Conservation (phyloP, 1,140 invertebrate species). For the Bombus huntii region DNA sequence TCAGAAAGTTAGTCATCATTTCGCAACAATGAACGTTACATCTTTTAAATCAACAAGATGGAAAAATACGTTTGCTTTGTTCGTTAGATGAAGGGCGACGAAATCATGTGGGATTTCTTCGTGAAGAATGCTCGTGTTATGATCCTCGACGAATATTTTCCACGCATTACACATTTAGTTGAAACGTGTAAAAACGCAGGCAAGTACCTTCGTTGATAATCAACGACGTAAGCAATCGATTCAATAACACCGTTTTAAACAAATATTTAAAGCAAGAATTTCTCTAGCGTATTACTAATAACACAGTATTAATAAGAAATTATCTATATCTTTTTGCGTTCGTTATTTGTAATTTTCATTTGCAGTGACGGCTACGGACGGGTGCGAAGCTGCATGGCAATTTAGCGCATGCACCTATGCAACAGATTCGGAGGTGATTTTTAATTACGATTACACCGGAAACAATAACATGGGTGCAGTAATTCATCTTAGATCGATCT, state of each 20-base stretch:
- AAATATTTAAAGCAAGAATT: neutral
- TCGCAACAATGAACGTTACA: no score
- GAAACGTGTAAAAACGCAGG: neutral
- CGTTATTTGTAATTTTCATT: neutral
- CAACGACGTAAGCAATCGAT: neutral
- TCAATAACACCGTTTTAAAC: neutral
- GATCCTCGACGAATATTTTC: neutral
- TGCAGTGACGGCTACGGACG: constrained; percentile 50
- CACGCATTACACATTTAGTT: neutral
- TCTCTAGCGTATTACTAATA: neutral
- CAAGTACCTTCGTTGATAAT: neutral
- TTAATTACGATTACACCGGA: neutral
- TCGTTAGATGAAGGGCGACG: constrained; percentile 50
- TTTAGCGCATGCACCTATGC: constrained; percentile 44
- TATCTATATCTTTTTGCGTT: neutral
- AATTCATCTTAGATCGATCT: neutral
- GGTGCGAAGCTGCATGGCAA: constrained; percentile 63
- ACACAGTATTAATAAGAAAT: neutral
- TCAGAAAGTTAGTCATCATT: no score
- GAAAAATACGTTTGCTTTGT: neutral
- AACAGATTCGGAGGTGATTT: constrained; percentile 52
- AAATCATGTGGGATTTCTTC: constrained; percentile 22
- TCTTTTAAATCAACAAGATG: neutral
- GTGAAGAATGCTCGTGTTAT: neutral
- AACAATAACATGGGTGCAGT: neutral